Base-by-base conservation (phyloP, 2,888 invertebrate genomes). In the Aphodius granarius region DNA sequence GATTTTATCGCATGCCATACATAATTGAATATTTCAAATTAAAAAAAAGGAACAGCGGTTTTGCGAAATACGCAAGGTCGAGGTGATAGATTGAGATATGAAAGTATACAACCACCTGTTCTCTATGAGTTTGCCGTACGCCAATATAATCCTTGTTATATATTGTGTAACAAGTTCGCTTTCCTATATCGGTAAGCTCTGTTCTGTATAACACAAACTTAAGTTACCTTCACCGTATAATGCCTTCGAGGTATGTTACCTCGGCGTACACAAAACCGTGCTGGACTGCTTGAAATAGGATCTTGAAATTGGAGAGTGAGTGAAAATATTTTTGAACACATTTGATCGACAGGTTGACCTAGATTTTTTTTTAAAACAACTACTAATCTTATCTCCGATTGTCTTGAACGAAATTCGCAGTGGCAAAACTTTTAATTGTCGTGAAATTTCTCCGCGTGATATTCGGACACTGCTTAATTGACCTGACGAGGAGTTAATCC, bases 141-240 rank as follows among this genome's bases (percentile, higher is more conserved):
- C 43, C 43, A 43, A 43, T 43, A 43, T 43, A 13, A 43, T 43
- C 4, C 43, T 43, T 43, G 43, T 43, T 18, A 66, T 18, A 66
- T 13, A 66, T 66, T 66, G 20, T 17, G 66, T 66, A 66, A 66
- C 5, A 66, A n/a, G 16, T 66, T 66, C 66, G 17, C 66, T 66
- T 66, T 66, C 66, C 1, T 66, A 66, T 16, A 66, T 43, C 9
- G 43, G 9, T 43, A 13, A 43, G 43, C 43, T 9, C 6, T 9
- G 43, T 13, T 43, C 43, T 1, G 43, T 43, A 43, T 43, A 43
- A n/a, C n/a, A n/a, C 13, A 43, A 43, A 43, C 43, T 43, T 43
- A 19, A 20, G 21, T 68, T 68, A 68, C 68, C 68, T 68, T 68
- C 68, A 21, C 68, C 68, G 68, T 20, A 16, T 21, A 0, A 43